Evolutionary conservation across 1,140 invertebrate species (phyloP).

Genomic region (Bombus confusus): DNA sequence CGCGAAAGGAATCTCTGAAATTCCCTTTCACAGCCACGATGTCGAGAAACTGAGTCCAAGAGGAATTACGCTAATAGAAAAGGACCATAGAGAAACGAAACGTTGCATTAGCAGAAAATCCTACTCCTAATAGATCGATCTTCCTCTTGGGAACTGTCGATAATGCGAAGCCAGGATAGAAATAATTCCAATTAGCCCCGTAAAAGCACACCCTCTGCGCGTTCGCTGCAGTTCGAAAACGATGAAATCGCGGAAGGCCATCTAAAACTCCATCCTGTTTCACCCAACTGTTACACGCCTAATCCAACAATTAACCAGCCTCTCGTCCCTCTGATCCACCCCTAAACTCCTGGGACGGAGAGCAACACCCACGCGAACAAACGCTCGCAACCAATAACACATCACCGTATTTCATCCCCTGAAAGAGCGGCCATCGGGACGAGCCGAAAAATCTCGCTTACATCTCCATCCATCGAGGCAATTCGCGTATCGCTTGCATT

Average conservation of each 20-base stretch:
- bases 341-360: background rate
- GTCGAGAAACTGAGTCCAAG: background rate
- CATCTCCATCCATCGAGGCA: background rate
- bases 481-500: constrained; percentile 15
- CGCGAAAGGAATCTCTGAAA: no score
- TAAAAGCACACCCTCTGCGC: background rate
- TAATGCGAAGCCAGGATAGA: no score
- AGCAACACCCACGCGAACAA: no score
- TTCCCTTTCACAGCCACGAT: background rate
- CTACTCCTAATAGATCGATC: background rate
- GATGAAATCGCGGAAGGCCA: background rate
- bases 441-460: background rate
- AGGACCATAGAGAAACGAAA: background rate
- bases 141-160: background rate
- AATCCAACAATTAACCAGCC: constrained; percentile 6
- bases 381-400: constrained; percentile 10
- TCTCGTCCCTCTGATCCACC: background rate
- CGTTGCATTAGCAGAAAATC: background rate
- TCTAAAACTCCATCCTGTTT: background rate
- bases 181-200: no score
- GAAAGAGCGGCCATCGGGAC: background rate
- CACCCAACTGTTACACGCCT: background rate
- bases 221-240: background rate
- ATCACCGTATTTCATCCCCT: background rate
- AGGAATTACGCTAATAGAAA: no score